Percentiles rank a stretch among this genome's conserved stretches.
These are phyloP conservation scores for Chironomus tepperi DNA, from an alignment of 1,140 invertebrate genomes.

Conservation along the genomic window DNA sequence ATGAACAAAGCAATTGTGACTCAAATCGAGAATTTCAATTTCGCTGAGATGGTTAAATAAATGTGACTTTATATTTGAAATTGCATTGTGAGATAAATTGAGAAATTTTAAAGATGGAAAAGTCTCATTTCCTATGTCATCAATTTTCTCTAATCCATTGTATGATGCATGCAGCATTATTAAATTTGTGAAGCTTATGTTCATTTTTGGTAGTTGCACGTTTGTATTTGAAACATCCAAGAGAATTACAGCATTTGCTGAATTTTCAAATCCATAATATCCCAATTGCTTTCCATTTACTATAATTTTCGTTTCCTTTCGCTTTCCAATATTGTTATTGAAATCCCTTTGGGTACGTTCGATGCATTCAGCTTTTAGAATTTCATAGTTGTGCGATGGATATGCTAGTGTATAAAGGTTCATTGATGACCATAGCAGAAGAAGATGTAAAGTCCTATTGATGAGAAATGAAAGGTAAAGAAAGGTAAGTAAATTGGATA, in stretches of 20 bases:
- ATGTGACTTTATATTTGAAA: background rate
- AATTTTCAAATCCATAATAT: slow-evolving; percentile 3
- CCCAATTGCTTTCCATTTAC: background rate
- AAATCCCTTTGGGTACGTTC: background rate
- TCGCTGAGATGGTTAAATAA: background rate
- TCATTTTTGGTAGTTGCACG: background rate
- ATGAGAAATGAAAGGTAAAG: no score
- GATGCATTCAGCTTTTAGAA: background rate
- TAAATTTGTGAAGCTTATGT: slow-evolving; percentile 6
- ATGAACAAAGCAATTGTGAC: slow-evolving; percentile 11
- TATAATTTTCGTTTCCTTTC: background rate
- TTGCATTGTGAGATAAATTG: background rate
- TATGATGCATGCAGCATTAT: background rate
- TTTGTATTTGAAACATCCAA: background rate
- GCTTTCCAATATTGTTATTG: background rate
- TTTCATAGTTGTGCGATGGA: background rate
- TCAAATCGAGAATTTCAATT: background rate
- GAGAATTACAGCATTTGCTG: background rate
- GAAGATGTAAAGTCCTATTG: no score
- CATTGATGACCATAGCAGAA: background rate
- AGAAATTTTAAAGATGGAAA: background rate
- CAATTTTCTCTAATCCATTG: background rate
- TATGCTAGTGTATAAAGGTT: background rate
- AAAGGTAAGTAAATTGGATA: no score
- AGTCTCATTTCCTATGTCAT: slow-evolving; percentile 3